A percentile compares a stretch with the other conserved stretches of the same genome.
Conservation (phyloP, 2,888 invertebrate genomes). For the Netelia inedita region DNA sequence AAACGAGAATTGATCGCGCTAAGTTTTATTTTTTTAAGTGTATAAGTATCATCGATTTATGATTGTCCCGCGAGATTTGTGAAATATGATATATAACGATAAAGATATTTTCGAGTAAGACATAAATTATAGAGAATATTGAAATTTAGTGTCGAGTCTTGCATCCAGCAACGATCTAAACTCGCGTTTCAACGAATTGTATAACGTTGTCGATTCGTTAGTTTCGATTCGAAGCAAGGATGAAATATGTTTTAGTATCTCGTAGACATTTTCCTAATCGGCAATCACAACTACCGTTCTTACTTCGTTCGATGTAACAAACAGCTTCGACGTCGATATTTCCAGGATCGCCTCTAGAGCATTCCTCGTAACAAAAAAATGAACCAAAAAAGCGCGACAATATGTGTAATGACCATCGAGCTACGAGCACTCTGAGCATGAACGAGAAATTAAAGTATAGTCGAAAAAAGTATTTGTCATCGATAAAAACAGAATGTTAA, state of each 20-base stretch:
- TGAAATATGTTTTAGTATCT: constrained; percentile 19
- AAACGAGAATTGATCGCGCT: constrained; percentile 66
- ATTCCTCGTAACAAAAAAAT: constrained; percentile 39
- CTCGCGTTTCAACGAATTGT: neutral
- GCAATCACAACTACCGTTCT: neutral
- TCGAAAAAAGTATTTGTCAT: constrained; percentile 49
- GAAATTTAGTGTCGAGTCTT: constrained; percentile 48
- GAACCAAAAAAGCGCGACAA: constrained; percentile 63
- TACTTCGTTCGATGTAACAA: neutral
- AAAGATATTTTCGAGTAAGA: constrained; percentile 65
- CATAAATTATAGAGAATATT: constrained; percentile 40
- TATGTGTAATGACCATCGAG: constrained; percentile 50
- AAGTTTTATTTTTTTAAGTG: constrained; percentile 70
- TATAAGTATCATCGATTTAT: constrained; percentile 64
- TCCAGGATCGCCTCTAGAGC: constrained; percentile 29
- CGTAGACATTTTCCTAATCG: constrained; percentile 13
- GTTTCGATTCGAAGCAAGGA: constrained; percentile 17
- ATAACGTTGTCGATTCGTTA: constrained; percentile 18
- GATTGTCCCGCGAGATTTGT: constrained; percentile 61
- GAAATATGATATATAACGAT: constrained; percentile 52
- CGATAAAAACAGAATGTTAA: constrained; percentile 48
- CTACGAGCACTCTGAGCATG: constrained; percentile 36
- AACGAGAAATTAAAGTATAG: constrained; percentile 27
- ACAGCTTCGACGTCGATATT: constrained; percentile 34
- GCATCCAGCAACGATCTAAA: constrained; percentile 36